These are phyloP conservation scores for Drosophila kanekoi DNA, from an alignment of 2,888 invertebrate genomes.

Conservation along the genomic window DNA sequence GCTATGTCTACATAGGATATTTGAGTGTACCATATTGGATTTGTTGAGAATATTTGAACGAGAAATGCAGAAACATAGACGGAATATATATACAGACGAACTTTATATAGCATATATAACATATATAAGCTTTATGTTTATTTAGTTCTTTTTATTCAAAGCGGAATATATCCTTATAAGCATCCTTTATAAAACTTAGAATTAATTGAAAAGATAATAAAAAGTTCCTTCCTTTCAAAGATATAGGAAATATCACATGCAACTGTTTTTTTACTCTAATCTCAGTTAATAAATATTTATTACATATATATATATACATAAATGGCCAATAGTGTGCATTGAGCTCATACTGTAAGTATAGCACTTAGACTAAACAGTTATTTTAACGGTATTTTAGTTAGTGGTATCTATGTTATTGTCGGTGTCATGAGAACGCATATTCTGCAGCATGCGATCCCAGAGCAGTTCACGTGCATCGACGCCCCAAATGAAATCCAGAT, in stretches of 20 bases:
- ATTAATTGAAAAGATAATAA: background rate
- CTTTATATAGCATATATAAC: too few relatives aligned
- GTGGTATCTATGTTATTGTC: conserved; percentile 36
- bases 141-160: too few relatives aligned
- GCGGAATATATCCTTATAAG: too few relatives aligned
- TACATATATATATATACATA: conserved; percentile 25
- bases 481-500: conserved; percentile 90
- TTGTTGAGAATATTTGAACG: too few relatives aligned
- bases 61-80: too few relatives aligned
- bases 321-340: conserved; percentile 20
- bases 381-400: conserved; percentile 7
- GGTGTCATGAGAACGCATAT: conserved; percentile 84
- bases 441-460: conserved; percentile 87
- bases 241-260: conserved; percentile 19
- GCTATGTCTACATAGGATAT: too few relatives aligned
- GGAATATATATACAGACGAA: too few relatives aligned
- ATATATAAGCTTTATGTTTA: too few relatives aligned
- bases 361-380: conserved; percentile 11
- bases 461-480: conserved; percentile 87
- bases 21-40: too few relatives aligned
- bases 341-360: conserved; percentile 54
- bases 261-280: conserved; percentile 28
- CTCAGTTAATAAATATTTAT: conserved; percentile 31
- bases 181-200: background rate
- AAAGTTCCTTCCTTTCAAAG: too few relatives aligned